Evolutionary conservation across 2,797 vertebrate species (phyloP), one percentile per base, ranked within the genome.

Genomic region (Tauraco hartlaubi): DNA sequence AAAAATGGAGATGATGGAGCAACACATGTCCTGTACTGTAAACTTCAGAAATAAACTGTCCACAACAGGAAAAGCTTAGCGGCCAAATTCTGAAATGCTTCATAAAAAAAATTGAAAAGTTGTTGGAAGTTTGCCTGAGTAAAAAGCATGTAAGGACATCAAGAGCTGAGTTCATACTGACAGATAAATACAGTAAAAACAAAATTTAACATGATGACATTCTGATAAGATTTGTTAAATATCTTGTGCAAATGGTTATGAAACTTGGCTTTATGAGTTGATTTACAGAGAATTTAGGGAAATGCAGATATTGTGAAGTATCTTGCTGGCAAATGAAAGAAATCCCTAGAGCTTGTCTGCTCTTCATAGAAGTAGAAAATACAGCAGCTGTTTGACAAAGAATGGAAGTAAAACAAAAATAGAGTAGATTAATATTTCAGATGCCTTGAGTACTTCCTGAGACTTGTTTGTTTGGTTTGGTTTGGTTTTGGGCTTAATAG

Each of bases 381-480:
- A 39, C 66, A 96, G 55, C 88, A 95, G 75, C 81, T 97, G 74
- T 63, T 64, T 94, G 84, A 66, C 84, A 83, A 95, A 92, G 66
- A 94, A 95, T 94, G 95, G 78, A 62, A 95, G 54, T 93, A 90
- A 76, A 90, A 26, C 75, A 94, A 92, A 96, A 96, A 95, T 94
- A 95, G 58, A 92, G 39, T 91, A 87, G 66, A 83, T 67, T 91
- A 85, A 90, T 85, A 85, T 91, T 94, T 93, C 76, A 89, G 67
- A 92, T 96, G 72, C 62, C 49, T 94, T 75, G 86, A 86, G 73
- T 88, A 62, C n/a, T 94, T 73, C 67, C 72, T 80, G 81, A 88
- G 82, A 81, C 48, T 88, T 94, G 62, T 85, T 97, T 93, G 26
- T 67, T 92, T 92, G 33, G 41, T 75, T 83, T 75, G 28, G 29